These are phyloP conservation scores for Brachionus koreanus DNA, from an alignment of 1,140 invertebrate species.

Conservation along the genomic window DNA sequence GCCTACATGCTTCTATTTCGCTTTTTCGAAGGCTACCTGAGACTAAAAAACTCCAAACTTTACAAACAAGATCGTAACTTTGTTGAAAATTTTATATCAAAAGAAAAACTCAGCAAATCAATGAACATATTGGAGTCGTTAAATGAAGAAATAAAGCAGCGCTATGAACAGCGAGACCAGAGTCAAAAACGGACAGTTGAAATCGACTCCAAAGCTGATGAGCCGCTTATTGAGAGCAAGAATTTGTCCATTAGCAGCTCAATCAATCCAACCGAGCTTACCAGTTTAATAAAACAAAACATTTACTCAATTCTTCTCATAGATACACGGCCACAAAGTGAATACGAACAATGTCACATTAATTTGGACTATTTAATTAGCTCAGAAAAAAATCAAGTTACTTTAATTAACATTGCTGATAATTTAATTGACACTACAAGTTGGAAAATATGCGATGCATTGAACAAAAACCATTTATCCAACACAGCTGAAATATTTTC, in stretches of 20 bases:
- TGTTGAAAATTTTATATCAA: constrained; percentile 35
- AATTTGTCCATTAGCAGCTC: background rate
- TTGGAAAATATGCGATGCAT: background rate
- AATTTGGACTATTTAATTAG: background rate
- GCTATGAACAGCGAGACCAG: background rate
- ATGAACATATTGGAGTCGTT: background rate
- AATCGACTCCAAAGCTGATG: background rate
- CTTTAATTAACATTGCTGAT: background rate
- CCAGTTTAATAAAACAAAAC: background rate
- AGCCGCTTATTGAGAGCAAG: background rate
- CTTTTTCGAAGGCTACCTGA: constrained; percentile 27
- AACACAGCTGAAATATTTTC: background rate
- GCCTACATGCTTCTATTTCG: constrained; percentile 10
- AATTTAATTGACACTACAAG: background rate
- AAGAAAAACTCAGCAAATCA: constrained; percentile 21
- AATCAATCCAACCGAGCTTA: constrained; percentile 13
- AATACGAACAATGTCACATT: background rate
- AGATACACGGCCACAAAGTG: background rate
- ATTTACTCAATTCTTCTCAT: background rate
- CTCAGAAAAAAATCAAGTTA: background rate
- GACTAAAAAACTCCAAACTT: background rate
- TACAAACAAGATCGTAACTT: constrained; percentile 16
- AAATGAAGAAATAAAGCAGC: background rate
- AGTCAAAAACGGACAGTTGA: background rate
- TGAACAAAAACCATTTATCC: background rate